Conservation (phyloP, 2,888 invertebrate genomes). For the Tetrapedia diversipes region DNA sequence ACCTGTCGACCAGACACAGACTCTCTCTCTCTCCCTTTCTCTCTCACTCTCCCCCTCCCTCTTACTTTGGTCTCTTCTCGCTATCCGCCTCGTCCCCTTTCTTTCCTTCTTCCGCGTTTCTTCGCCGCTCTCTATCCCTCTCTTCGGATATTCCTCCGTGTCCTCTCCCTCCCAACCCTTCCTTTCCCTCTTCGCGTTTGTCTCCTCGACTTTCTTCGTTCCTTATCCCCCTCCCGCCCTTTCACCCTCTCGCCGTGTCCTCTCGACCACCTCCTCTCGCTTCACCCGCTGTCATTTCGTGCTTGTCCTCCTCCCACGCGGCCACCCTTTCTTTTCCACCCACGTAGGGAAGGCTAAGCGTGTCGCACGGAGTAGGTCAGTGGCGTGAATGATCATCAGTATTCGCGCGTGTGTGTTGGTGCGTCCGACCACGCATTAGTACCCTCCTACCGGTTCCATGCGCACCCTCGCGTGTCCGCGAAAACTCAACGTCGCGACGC, state of each 20-base stretch:
- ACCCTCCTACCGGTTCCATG: constrained; percentile 29
- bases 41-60: not conserved
- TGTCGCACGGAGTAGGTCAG: constrained; percentile 72
- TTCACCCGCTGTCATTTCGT: constrained; percentile 25
- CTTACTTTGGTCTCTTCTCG: not conserved
- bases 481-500: constrained; percentile 29
- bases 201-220: constrained; percentile 30
- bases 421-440: constrained; percentile 54
- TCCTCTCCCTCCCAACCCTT: constrained; percentile 13
- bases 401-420: constrained; percentile 51
- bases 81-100: constrained; percentile 4
- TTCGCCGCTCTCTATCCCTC: constrained; percentile 39
- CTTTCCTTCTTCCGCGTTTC: constrained; percentile 15
- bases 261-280: no score
- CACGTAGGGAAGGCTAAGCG: constrained; percentile 52
- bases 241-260: no score
- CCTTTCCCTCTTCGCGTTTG: constrained; percentile 22
- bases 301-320: not conserved
- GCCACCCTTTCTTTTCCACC: constrained; percentile 30
- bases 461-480: constrained; percentile 55
- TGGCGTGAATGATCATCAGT: constrained; percentile 74
- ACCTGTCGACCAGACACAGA: constrained; percentile 71
- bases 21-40: constrained; percentile 32
- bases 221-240: constrained; percentile 15
- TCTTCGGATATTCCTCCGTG: constrained; percentile 33